phyloP scores from a whole-genome alignment of 2,888 invertebrate species.

The Plebejus argus region DNA sequence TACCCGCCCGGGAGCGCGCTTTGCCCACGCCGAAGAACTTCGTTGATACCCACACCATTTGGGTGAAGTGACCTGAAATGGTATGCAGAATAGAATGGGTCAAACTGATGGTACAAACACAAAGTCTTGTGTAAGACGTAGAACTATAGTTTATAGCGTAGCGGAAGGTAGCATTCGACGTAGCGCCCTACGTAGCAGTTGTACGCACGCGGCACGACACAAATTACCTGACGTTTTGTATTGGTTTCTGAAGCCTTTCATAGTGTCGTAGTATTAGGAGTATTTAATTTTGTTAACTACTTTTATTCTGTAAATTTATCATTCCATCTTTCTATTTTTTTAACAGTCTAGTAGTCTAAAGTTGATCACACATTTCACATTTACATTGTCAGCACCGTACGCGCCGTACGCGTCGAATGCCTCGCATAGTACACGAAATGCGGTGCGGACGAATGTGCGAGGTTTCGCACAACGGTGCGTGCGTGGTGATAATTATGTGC shows the following conservation, averaged over 20 bases:
- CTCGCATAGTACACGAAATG: too few relatives aligned
- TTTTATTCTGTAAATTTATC: too few relatives aligned
- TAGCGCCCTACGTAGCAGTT: neutral
- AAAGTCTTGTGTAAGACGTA: neutral
- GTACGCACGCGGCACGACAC: neutral
- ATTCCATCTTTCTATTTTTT: too few relatives aligned
- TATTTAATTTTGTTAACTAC: neutral
- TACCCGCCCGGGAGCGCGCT: constrained; percentile 88
- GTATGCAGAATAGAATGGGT: neutral
- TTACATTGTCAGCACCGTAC: too few relatives aligned
- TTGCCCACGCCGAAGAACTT: constrained; percentile 90
- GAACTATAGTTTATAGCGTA: neutral
- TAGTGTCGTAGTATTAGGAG: neutral
- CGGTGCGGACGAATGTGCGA: too few relatives aligned
- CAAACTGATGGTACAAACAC: neutral
- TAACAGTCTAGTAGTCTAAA: too few relatives aligned
- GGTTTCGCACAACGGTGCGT: too few relatives aligned
- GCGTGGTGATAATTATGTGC: too few relatives aligned
- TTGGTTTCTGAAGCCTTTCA: neutral
- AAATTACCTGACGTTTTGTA: neutral
- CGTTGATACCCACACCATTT: constrained; percentile 91
- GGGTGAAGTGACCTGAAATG: constrained; percentile 89
- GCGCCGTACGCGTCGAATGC: too few relatives aligned
- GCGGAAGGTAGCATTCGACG: neutral
- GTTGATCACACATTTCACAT: too few relatives aligned